phyloP scores from a whole-genome alignment of 2,113 vertebrate genomes.

The Meles meles region DNA sequence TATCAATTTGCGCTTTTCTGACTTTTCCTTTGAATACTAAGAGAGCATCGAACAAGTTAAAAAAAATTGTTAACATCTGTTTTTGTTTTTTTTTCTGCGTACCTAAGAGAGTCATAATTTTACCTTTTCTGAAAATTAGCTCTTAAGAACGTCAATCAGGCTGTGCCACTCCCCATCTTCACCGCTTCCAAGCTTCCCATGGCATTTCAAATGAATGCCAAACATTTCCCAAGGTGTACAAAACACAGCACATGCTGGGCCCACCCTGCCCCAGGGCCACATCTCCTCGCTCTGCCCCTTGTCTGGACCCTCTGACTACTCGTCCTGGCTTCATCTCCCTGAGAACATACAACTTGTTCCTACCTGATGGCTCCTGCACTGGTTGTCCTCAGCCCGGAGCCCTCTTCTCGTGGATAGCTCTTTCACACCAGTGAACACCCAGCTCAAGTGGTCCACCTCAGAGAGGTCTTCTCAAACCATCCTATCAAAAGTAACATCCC shows the following conservation, averaged over 20 bases:
- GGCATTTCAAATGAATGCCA: neutral
- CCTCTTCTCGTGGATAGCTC: neutral
- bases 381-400: neutral
- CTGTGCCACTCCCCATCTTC: neutral
- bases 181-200: neutral
- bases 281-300: neutral
- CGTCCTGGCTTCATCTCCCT: neutral
- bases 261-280: neutral
- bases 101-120: neutral
- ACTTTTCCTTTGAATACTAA: neutral
- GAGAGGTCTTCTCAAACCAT: neutral
- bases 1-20: neutral
- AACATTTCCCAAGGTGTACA: neutral
- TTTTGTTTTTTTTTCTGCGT: neutral
- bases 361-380: too few species aligned
- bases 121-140: slow-evolving; percentile 43
- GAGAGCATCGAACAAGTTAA: neutral
- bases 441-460: neutral
- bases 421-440: neutral
- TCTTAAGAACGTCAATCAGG: slow-evolving; percentile 37
- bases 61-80: neutral
- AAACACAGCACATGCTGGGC: too few species aligned
- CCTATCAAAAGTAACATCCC: neutral
- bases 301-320: accelerated
- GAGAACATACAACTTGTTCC: neutral